Evolutionary conservation across 2,797 vertebrate genomes (phyloP).

Genomic region (Liasis olivaceus): DNA sequence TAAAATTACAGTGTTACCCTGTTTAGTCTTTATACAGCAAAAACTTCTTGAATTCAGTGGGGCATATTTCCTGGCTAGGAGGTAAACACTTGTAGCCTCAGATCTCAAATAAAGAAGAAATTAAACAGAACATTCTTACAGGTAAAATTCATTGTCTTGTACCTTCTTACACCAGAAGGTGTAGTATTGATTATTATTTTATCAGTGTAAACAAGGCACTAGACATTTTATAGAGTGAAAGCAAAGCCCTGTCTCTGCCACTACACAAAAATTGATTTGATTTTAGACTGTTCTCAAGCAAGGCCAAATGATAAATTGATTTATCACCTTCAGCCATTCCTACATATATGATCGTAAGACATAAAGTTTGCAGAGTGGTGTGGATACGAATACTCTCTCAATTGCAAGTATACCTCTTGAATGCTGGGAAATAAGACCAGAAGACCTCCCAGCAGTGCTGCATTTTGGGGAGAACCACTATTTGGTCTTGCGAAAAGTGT

Average conservation of each 20-base stretch:
- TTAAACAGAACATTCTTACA: not conserved
- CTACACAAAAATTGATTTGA: not conserved
- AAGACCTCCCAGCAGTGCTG: not conserved
- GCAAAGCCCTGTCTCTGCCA: not conserved
- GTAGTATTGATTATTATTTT: conserved; percentile 9
- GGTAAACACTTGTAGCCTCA: not conserved
- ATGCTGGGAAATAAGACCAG: not conserved
- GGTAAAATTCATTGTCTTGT: not conserved
- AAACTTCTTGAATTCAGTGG: not conserved
- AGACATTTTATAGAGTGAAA: conserved; percentile 15
- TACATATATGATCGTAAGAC: not conserved
- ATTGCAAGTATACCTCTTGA: not conserved
- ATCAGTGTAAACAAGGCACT: not conserved
- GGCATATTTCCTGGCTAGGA: not conserved
- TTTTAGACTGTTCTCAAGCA: not conserved
- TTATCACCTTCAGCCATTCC: not conserved
- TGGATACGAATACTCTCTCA: not conserved
- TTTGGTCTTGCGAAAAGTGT: not conserved
- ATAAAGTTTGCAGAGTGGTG: not conserved
- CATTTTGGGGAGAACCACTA: not conserved
- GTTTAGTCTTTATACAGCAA: not conserved
- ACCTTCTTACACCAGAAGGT: not conserved
- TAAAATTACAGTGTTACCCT: not conserved
- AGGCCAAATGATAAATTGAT: not conserved
- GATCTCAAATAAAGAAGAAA: not conserved